A percentile compares a stretch with the other conserved stretches of the same genome.
Conservation (phyloP, 2,113 vertebrate species). For the Phalacrocorax brasilianus region DNA sequence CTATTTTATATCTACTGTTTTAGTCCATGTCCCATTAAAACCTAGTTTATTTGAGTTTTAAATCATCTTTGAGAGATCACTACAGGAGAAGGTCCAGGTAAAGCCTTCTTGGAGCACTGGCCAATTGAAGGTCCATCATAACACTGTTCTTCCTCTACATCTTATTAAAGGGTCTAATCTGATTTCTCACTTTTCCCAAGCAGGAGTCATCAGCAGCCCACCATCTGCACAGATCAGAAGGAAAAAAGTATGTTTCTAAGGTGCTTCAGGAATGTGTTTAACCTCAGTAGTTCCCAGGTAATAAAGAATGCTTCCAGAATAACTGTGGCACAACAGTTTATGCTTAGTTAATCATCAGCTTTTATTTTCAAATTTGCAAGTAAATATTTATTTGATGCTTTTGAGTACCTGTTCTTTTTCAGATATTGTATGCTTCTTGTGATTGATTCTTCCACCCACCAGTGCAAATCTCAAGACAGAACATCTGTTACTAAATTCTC, state of each 20-base stretch:
- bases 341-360: background rate
- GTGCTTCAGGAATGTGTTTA: background rate
- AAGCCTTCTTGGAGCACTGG: background rate
- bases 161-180: background rate
- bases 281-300: background rate
- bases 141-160: background rate
- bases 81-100: background rate
- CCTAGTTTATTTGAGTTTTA: background rate
- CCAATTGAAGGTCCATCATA: background rate
- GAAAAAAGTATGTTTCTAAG: background rate
- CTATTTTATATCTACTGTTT: background rate
- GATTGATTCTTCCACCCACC: background rate
- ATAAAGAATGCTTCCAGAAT: background rate
- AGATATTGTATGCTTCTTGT: background rate
- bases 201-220: background rate
- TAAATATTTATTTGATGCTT: constrained; percentile 9
- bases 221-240: background rate
- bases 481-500: background rate
- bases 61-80: background rate
- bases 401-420: background rate
- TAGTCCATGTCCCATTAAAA: background rate
- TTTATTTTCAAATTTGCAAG: constrained; percentile 3
- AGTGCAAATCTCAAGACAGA: background rate
- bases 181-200: background rate
- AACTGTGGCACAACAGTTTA: background rate